Evolutionary conservation across 1,140 invertebrate species (phyloP).

Genomic region (Tetramorium simillimum): DNA sequence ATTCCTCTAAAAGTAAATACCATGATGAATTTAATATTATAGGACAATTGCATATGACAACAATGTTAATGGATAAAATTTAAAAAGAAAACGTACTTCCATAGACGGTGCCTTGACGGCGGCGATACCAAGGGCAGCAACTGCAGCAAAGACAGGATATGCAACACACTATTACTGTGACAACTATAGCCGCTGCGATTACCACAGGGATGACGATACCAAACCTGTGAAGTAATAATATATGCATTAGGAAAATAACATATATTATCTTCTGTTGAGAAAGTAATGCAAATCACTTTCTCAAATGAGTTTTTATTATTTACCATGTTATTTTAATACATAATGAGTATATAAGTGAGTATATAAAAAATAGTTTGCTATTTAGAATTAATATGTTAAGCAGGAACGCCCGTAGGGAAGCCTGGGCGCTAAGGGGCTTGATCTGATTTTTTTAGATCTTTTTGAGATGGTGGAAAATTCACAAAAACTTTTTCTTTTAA

Average conservation of each 20-base stretch:
- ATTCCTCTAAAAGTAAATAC: too few species aligned
- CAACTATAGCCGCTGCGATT: slow-evolving; percentile 28
- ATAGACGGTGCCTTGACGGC: slow-evolving; percentile 79
- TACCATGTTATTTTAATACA: neutral
- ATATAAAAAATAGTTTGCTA: neutral
- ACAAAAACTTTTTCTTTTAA: too few species aligned
- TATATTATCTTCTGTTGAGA: neutral
- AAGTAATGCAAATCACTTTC: too few species aligned
- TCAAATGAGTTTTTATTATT: neutral
- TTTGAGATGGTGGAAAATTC: too few species aligned
- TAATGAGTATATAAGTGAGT: neutral
- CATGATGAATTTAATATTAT: neutral
- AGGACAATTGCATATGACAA: neutral
- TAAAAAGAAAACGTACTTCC: slow-evolving; percentile 74
- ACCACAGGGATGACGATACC: slow-evolving; percentile 64
- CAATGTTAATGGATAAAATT: neutral
- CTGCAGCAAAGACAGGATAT: slow-evolving; percentile 80
- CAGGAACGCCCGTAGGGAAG: too few species aligned
- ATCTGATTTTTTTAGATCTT: too few species aligned
- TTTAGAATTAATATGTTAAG: neutral
- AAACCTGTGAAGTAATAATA: slow-evolving; percentile 64
- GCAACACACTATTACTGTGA: slow-evolving; percentile 73
- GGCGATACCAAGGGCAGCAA: slow-evolving; percentile 80
- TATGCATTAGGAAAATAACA: neutral
- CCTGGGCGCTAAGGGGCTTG: too few species aligned